These are phyloP conservation scores for Plagiodera versicolora DNA, from an alignment of 2,888 invertebrate genomes.

Conservation along the genomic window DNA sequence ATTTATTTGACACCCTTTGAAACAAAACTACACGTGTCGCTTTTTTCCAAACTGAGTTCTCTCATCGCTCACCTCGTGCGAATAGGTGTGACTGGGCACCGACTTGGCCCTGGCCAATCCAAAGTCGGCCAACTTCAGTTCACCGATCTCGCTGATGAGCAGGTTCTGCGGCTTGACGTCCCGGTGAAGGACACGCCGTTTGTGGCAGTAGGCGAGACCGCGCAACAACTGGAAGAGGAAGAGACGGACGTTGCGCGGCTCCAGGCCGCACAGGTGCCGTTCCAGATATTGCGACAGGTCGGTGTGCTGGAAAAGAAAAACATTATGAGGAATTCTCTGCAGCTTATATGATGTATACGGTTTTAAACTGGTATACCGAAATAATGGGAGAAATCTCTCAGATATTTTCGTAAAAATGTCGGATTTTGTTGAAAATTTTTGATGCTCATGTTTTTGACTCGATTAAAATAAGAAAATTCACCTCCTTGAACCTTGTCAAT, in stretches of 20 bases:
- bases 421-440: neutral
- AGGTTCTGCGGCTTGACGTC: conserved; percentile 99
- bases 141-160: conserved; percentile 94
- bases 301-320: conserved; percentile 73
- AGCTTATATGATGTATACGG: too few species aligned
- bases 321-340: too few species aligned
- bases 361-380: too few species aligned
- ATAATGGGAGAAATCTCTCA: too few species aligned
- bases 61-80: conserved; percentile 68
- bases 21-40: too few species aligned
- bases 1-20: too few species aligned
- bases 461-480: too few species aligned
- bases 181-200: conserved; percentile 90
- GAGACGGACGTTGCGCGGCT: conserved; percentile 90
- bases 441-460: too few species aligned
- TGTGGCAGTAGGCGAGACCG: conserved; percentile 95
- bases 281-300: conserved; percentile 99
- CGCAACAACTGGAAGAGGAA: conserved; percentile 97
- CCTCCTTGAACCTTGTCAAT: too few species aligned
- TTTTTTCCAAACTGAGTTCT: too few species aligned
- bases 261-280: conserved; percentile 90
- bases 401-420: neutral
- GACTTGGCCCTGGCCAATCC: conserved; percentile 97
- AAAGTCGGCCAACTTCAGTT: conserved; percentile 97
- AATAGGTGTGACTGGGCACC: conserved; percentile 97